These are phyloP conservation scores for Tympanoctomys barrerae DNA, from an alignment of 2,797 vertebrate genomes.

Conservation along the genomic window DNA sequence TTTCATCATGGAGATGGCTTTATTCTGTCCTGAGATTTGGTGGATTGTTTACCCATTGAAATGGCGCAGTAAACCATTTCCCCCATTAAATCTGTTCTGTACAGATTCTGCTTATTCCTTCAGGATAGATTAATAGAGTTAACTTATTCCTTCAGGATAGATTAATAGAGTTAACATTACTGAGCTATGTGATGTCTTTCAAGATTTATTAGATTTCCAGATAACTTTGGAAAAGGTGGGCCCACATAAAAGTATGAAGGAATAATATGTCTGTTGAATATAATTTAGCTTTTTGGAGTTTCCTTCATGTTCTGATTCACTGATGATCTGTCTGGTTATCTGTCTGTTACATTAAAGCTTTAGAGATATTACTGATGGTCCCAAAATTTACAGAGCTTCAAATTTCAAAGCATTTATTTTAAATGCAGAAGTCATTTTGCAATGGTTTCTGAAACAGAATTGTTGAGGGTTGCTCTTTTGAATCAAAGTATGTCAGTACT, in stretches of 20 bases:
- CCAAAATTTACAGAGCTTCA: background rate
- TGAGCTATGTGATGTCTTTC: background rate
- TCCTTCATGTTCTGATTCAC: background rate
- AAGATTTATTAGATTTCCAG: conserved; percentile 22
- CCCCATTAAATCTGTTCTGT: conserved; percentile 5
- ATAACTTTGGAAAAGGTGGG: background rate
- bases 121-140: background rate
- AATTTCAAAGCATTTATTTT: background rate
- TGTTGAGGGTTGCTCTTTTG: conserved; percentile 31
- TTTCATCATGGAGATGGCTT: background rate
- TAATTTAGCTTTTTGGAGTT: conserved; percentile 39
- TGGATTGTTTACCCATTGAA: background rate
- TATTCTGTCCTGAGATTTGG: background rate
- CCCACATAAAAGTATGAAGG: conserved; percentile 29
- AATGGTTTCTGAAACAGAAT: conserved; percentile 35
- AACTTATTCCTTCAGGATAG: conserved; percentile 12
- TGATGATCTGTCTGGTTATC: background rate
- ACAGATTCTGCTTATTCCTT: conserved; percentile 42
- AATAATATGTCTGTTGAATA: conserved; percentile 13
- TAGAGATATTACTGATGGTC: background rate
- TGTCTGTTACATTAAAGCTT: background rate
- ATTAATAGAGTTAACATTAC: conserved; percentile 7
- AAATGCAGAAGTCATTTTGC: conserved; percentile 38
- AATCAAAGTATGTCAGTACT: background rate
- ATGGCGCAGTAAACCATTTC: background rate